Conservation (phyloP, 2,113 vertebrate genomes). For the Platysteira castanea region DNA sequence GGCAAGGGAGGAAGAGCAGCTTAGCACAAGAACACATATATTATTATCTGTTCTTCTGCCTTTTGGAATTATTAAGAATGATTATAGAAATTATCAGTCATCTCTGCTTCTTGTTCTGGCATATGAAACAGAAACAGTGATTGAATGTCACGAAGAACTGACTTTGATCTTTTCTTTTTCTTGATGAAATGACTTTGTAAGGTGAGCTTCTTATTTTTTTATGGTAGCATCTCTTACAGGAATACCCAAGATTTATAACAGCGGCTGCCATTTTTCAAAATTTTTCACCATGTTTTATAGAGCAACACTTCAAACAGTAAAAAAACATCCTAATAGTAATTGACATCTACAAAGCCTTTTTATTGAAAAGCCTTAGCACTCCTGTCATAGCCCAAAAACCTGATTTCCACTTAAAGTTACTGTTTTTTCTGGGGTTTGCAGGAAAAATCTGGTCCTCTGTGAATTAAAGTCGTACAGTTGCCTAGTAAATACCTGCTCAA, state of each 20-base stretch:
- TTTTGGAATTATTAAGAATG: slow-evolving; percentile 43
- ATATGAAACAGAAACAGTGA: slow-evolving; percentile 1
- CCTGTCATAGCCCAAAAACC: not conserved
- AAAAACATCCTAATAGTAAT: not conserved
- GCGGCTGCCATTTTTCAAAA: not conserved
- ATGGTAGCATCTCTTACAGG: not conserved
- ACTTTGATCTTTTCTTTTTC: not conserved
- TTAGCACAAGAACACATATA: slow-evolving; percentile 11
- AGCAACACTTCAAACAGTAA: not conserved
- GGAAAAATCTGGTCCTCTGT: not conserved
- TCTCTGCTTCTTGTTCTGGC: slow-evolving; percentile 27
- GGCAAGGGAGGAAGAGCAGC: not conserved
- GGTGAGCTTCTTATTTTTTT: not conserved
- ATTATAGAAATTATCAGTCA: slow-evolving; percentile 52
- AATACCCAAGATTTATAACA: not conserved
- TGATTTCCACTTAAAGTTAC: not conserved
- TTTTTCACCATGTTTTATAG: not conserved
- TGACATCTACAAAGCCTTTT: not conserved
- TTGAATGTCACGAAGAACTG: not conserved
- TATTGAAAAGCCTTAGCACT: not conserved
- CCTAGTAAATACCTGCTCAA: not conserved
- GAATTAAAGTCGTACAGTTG: not conserved
- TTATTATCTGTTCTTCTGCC: slow-evolving; percentile 11
- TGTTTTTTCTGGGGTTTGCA: not conserved
- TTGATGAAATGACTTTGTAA: slow-evolving; percentile 1